Conservation (phyloP, 2,888 invertebrate genomes). For the Thyatira batis region DNA sequence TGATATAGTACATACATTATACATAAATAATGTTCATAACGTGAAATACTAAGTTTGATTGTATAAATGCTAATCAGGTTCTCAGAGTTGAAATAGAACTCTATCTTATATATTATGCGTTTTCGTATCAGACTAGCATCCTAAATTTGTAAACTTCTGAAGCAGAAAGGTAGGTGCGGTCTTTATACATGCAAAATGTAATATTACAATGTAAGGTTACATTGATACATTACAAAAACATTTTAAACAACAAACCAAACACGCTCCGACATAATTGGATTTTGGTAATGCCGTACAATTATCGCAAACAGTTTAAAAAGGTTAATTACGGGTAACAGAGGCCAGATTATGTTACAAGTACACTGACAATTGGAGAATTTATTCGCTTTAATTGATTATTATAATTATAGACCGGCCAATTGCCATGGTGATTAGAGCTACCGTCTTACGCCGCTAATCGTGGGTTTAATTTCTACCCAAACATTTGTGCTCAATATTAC, state of each 20-base stretch:
- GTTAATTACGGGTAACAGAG: constrained; percentile 23
- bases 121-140: background rate
- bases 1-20: too few relatives aligned
- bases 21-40: background rate
- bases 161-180: background rate
- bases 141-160: background rate
- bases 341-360: constrained; percentile 23
- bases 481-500: too few relatives aligned
- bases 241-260: background rate
- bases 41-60: background rate
- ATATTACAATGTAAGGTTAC: too few relatives aligned
- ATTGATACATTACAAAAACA: background rate
- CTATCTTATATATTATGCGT: background rate
- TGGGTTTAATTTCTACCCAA: too few relatives aligned
- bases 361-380: constrained; percentile 17
- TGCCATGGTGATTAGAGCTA: too few relatives aligned
- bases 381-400: constrained; percentile 3
- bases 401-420: too few relatives aligned
- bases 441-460: too few relatives aligned
- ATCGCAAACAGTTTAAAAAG: constrained; percentile 28
- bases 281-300: constrained; percentile 9
- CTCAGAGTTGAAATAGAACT: background rate
- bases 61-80: background rate
- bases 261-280: constrained; percentile 11
- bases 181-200: background rate